These are phyloP conservation scores for Ptychadena robeensis DNA, from an alignment of 2,797 vertebrate genomes.

Conservation along the genomic window DNA sequence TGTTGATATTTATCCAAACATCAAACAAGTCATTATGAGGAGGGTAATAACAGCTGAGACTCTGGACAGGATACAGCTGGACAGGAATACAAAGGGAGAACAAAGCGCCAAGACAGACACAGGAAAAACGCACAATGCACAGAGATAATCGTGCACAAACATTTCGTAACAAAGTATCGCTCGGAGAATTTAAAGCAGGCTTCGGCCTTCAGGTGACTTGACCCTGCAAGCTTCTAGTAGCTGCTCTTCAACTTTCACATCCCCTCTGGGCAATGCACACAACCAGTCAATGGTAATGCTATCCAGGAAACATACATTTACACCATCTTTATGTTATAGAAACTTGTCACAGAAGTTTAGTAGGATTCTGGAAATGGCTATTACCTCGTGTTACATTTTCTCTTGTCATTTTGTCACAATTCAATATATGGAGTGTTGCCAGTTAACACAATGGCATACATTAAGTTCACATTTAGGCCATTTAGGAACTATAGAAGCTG, in stretches of 20 bases:
- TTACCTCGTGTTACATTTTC: no score
- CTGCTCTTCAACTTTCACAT: neutral
- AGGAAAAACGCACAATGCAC: slow-evolving; percentile 44
- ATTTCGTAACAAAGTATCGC: slow-evolving; percentile 28
- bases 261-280: no score
- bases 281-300: no score
- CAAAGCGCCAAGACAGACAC: slow-evolving; percentile 41
- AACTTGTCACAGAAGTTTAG: no score
- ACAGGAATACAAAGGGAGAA: slow-evolving; percentile 55
- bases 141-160: slow-evolving; percentile 7
- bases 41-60: slow-evolving; percentile 53
- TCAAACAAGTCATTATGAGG: slow-evolving; percentile 54
- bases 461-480: no score
- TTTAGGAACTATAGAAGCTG: no score
- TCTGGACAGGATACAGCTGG: slow-evolving; percentile 59
- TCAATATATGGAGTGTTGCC: no score
- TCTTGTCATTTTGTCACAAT: no score
- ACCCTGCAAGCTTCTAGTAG: neutral
- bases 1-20: slow-evolving; percentile 55
- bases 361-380: no score
- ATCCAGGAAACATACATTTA: no score
- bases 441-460: no score
- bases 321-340: no score
- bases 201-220: neutral
- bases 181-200: neutral